Conservation (phyloP, 2,113 vertebrate species). For the Anoplopoma fimbria region DNA sequence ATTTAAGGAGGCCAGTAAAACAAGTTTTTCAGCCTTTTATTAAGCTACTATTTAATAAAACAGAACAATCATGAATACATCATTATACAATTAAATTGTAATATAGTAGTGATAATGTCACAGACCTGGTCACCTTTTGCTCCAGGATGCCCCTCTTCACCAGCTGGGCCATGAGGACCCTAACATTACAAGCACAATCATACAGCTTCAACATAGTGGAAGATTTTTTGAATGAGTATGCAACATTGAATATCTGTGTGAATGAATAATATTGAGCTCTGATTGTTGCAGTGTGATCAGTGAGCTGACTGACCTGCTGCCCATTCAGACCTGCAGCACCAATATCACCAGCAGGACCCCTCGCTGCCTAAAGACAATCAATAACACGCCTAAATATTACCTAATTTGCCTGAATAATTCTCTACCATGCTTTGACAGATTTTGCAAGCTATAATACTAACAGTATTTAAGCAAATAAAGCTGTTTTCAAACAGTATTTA, state of each 20-base stretch:
- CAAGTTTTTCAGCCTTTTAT: neutral
- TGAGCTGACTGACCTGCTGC: slow-evolving; percentile 76
- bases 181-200: slow-evolving; percentile 28
- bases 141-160: slow-evolving; percentile 69
- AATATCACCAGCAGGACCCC: slow-evolving; percentile 70
- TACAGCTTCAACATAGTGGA: neutral
- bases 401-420: neutral
- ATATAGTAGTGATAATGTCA: slow-evolving; percentile 6
- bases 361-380: slow-evolving; percentile 66
- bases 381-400: neutral
- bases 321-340: slow-evolving; percentile 79
- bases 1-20: no score
- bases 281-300: neutral
- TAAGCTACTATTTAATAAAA: neutral
- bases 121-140: slow-evolving; percentile 71
- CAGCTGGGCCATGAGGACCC: slow-evolving; percentile 68
- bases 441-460: no score
- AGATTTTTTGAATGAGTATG: neutral
- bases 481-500: no score
- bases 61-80: neutral
- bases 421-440: neutral
- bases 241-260: neutral
- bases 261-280: neutral
- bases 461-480: no score
- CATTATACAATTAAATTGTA: no score